These are phyloP conservation scores for Brassicogethes aeneus DNA, from an alignment of 2,888 invertebrate species.

Conservation along the genomic window DNA sequence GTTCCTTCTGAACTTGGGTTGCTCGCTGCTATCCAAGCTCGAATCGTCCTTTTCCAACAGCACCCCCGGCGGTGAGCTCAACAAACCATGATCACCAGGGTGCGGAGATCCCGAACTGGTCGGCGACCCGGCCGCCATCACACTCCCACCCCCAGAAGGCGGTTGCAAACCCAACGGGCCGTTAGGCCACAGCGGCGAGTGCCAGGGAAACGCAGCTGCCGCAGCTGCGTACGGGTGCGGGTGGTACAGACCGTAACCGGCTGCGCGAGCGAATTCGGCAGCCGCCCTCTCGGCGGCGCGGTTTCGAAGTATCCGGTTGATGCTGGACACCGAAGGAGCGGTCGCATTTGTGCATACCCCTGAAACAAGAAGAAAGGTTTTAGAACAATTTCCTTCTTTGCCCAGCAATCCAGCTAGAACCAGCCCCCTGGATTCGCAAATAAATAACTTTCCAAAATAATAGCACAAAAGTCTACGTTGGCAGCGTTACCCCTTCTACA, in stretches of 20 bases:
- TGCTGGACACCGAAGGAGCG: constrained; percentile 94
- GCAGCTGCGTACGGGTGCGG: constrained; percentile 62
- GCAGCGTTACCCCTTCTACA: too few species aligned
- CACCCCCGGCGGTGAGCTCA: constrained; percentile 35
- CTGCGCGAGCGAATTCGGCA: constrained; percentile 88
- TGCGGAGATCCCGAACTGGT: constrained; percentile 38
- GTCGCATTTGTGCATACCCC: constrained; percentile 93
- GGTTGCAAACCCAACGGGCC: constrained; percentile 49
- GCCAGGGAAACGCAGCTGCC: constrained; percentile 41
- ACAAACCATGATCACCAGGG: constrained; percentile 34
- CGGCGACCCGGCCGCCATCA: constrained; percentile 44
- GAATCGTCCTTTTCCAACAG: constrained; percentile 66
- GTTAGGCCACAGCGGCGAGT: constrained; percentile 52
- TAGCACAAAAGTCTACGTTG: too few species aligned
- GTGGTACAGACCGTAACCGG: constrained; percentile 79
- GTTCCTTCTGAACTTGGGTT: constrained; percentile 88
- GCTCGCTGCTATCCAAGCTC: constrained; percentile 68
- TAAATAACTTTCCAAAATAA: too few species aligned
- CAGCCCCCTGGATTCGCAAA: background rate
- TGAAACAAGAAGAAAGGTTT: constrained; percentile 38
- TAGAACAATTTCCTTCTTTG: too few species aligned
- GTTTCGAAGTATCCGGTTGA: constrained; percentile 91
- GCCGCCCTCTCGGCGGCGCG: constrained; percentile 94
- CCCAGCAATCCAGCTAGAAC: background rate
- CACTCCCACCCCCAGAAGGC: constrained; percentile 48